Conservation (phyloP, 2,113 vertebrate species). For the Charadrius vociferus region DNA sequence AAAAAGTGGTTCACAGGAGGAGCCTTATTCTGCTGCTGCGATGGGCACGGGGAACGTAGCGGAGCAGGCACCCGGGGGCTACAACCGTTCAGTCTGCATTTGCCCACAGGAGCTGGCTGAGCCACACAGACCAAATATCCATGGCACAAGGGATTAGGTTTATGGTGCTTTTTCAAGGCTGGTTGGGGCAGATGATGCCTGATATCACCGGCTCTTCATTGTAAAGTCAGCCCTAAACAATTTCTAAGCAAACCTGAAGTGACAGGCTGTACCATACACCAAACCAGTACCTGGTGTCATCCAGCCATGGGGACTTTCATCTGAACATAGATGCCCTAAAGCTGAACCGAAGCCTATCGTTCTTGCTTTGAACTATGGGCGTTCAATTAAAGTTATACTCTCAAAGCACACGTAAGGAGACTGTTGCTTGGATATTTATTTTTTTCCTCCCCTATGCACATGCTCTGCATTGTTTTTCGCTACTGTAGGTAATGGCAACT, state of each 20-base stretch:
- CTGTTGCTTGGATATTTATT: not conserved
- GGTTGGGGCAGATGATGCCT: not conserved
- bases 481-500: too few relatives aligned
- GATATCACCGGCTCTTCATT: not conserved
- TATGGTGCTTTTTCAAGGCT: not conserved
- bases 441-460: not conserved
- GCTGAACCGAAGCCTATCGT: not conserved
- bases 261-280: not conserved
- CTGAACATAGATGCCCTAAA: not conserved
- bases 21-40: not conserved
- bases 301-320: not conserved
- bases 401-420: not conserved
- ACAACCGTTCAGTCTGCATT: accelerated
- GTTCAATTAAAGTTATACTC: not conserved
- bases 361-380: not conserved
- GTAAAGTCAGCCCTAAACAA: not conserved
- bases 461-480: too few relatives aligned
- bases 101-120: not conserved
- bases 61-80: not conserved
- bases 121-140: not conserved
- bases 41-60: accelerated
- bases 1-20: not conserved
- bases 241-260: not conserved
- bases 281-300: not conserved
- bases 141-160: not conserved